phyloP scores from a whole-genome alignment of 2,113 vertebrate species.

The Andinoacara biseriatus region DNA sequence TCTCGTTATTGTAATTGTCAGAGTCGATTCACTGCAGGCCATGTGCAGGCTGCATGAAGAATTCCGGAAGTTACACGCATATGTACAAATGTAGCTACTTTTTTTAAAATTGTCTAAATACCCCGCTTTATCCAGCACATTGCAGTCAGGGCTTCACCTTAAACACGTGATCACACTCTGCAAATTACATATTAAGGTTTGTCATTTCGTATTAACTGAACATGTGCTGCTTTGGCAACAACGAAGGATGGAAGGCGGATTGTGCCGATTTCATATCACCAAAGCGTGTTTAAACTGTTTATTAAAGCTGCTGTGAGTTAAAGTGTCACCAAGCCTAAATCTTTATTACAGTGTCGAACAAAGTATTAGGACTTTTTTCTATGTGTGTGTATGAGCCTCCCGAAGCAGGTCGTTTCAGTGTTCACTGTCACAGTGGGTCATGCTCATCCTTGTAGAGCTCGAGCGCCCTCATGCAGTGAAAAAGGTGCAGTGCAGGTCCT shows the following conservation, averaged over 20 bases:
- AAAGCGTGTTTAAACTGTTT: not conserved
- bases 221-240: not conserved
- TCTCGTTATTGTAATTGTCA: constrained; percentile 82
- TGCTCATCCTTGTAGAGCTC: constrained; percentile 10
- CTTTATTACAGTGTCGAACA: not conserved
- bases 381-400: not conserved
- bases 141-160: constrained; percentile 1
- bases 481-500: not conserved
- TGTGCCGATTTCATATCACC: not conserved
- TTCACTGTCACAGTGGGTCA: not conserved
- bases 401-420: not conserved
- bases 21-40: constrained; percentile 72
- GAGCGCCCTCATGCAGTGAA: constrained; percentile 24
- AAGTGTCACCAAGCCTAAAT: too few species aligned
- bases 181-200: not conserved
- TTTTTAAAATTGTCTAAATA: not conserved
- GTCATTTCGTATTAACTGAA: not conserved
- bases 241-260: not conserved
- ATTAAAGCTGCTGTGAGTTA: not conserved
- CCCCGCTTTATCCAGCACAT: not conserved
- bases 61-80: not conserved
- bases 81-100: not conserved
- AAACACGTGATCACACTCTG: not conserved
- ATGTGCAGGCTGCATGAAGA: constrained; percentile 32
- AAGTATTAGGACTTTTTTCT: not conserved